Evolutionary conservation across 2,888 invertebrate genomes (phyloP).

Genomic region (Timema podura): DNA sequence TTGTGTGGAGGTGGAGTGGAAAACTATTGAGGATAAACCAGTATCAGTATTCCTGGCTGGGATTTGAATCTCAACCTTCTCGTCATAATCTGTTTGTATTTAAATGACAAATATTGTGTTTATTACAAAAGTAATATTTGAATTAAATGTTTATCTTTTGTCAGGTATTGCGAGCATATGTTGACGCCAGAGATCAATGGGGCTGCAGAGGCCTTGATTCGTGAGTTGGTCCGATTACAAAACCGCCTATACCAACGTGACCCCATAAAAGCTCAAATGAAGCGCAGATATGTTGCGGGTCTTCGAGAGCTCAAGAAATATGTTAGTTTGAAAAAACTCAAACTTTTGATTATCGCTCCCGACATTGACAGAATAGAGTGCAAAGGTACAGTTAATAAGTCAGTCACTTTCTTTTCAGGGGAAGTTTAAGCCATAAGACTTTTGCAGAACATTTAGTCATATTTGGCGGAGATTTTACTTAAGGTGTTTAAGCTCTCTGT

Average conservation of each 20-base stretch:
- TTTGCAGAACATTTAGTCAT: constrained; percentile 13
- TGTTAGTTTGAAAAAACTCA: constrained; percentile 54
- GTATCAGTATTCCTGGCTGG: no score
- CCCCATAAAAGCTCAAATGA: constrained; percentile 53
- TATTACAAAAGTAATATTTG: not conserved
- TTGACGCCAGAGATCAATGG: constrained; percentile 53
- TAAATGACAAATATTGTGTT: not conserved
- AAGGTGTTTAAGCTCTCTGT: no score
- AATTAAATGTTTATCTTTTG: constrained; percentile 12
- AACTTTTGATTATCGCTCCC: constrained; percentile 58
- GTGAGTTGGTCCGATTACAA: constrained; percentile 57
- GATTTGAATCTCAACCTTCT: no score
- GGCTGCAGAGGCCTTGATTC: constrained; percentile 48
- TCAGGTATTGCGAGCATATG: constrained; percentile 57
- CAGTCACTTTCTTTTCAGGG: constrained; percentile 8
- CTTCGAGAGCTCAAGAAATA: constrained; percentile 58
- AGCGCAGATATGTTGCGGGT: constrained; percentile 57
- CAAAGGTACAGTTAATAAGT: constrained; percentile 31
- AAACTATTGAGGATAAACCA: no score
- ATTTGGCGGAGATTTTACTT: no score
- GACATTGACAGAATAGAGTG: constrained; percentile 51
- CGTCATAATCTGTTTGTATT: no score
- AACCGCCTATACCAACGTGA: constrained; percentile 56
- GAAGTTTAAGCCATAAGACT: not conserved
- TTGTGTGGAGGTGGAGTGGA: no score